phyloP scores from a whole-genome alignment of 2,113 vertebrate species.

The Otocyon megalotis region DNA sequence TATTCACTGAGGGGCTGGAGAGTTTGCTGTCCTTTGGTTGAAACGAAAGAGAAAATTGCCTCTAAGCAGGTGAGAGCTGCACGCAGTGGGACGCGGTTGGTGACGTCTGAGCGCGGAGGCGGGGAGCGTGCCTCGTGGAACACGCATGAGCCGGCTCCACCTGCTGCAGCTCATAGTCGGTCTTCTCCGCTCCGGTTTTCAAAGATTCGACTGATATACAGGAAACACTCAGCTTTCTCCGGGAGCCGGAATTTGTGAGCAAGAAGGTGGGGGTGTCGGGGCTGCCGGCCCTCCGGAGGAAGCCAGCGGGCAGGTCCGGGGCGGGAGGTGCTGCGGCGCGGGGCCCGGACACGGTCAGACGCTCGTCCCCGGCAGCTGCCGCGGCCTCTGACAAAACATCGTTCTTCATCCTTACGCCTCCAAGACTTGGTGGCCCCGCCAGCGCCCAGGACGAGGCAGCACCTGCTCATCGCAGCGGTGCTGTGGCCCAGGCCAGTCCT shows the following conservation, averaged over 20 bases:
- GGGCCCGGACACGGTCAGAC: neutral
- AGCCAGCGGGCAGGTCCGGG: neutral
- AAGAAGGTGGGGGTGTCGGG: neutral
- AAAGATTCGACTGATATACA: slow-evolving; percentile 40
- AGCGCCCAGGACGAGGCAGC: neutral
- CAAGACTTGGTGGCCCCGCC: neutral
- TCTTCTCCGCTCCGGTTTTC: neutral
- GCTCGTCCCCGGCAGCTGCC: neutral
- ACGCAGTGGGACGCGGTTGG: slow-evolving; percentile 76
- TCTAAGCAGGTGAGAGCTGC: slow-evolving; percentile 69
- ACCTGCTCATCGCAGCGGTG: neutral
- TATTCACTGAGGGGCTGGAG: slow-evolving; percentile 26
- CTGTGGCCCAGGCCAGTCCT: fast-evolving
- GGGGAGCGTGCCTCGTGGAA: slow-evolving; percentile 51
- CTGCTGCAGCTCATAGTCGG: slow-evolving; percentile 56
- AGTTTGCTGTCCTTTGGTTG: slow-evolving; percentile 42
- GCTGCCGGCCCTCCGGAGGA: neutral
- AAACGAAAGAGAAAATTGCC: slow-evolving; percentile 52
- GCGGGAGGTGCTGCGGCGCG: neutral
- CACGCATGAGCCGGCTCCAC: slow-evolving; percentile 58
- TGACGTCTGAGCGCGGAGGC: neutral
- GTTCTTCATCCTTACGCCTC: neutral
- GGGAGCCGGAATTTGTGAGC: neutral
- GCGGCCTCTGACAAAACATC: neutral
- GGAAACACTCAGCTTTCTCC: neutral